phyloP scores from a whole-genome alignment of 2,888 invertebrate species.

The Acanthosoma haemorrhoidale region DNA sequence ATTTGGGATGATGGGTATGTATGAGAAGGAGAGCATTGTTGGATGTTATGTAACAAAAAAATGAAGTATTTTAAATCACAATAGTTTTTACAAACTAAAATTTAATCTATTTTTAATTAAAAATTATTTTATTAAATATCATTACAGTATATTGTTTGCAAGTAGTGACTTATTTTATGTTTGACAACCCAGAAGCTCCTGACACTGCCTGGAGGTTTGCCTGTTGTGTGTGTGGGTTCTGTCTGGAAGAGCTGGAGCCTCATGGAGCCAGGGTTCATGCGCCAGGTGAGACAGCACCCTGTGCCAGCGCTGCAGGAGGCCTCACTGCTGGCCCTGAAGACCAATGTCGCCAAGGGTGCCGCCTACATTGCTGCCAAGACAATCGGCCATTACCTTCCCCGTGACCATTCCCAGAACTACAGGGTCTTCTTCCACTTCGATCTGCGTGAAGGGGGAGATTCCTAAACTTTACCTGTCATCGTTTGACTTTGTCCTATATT shows the following conservation, averaged over 20 bases:
- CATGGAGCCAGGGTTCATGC: conserved; percentile 64
- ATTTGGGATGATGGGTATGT: too few species aligned
- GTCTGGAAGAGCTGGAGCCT: conserved; percentile 91
- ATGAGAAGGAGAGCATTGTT: too few species aligned
- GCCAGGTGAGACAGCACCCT: conserved; percentile 50
- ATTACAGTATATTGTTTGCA: background rate
- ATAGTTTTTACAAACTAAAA: too few species aligned
- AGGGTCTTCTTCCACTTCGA: conserved; percentile 57
- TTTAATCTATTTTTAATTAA: too few species aligned
- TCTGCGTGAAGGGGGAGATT: conserved; percentile 39
- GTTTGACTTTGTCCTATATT: background rate
- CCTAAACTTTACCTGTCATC: background rate
- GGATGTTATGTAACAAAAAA: too few species aligned
- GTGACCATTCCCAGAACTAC: conserved; percentile 55
- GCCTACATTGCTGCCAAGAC: conserved; percentile 76
- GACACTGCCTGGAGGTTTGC: conserved; percentile 55
- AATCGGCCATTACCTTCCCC: conserved; percentile 57
- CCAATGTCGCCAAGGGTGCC: conserved; percentile 77
- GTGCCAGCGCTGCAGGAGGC: conserved; percentile 50
- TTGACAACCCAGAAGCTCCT: conserved; percentile 49
- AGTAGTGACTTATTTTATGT: background rate
- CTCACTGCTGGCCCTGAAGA: conserved; percentile 62
- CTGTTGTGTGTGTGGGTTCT: conserved; percentile 86
- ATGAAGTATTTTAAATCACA: too few species aligned
- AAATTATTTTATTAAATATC: too few species aligned